Percentiles rank a stretch among this genome's conserved stretches.
These are phyloP conservation scores for Ctenicera cuprea DNA, from an alignment of 2,888 invertebrate species.

Conservation along the genomic window DNA sequence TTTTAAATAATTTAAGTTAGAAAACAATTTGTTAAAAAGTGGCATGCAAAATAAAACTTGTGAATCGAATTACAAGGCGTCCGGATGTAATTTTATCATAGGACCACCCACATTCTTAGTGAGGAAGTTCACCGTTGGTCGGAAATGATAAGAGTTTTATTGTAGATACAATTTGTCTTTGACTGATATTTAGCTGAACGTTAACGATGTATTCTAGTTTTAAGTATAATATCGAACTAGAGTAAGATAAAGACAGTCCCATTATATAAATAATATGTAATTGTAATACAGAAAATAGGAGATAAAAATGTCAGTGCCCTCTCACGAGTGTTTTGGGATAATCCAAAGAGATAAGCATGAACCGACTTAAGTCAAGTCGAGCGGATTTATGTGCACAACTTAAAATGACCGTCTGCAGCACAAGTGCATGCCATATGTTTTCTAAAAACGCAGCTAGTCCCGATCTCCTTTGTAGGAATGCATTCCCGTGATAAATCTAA, in stretches of 20 bases:
- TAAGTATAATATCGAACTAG: constrained; percentile 16
- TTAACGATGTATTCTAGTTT: no score
- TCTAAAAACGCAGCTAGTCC: constrained; percentile 38
- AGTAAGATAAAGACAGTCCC: constrained; percentile 28
- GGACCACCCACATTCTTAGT: constrained; percentile 60
- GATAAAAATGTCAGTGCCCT: constrained; percentile 57
- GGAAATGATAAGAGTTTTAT: constrained; percentile 65
- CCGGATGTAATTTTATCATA: constrained; percentile 63
- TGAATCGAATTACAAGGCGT: constrained; percentile 43
- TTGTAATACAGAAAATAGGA: constrained; percentile 35
- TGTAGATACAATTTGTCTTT: constrained; percentile 56
- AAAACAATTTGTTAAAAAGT: background rate
- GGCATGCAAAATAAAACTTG: constrained; percentile 16
- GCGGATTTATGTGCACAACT: constrained; percentile 35
- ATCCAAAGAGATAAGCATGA: constrained; percentile 10
- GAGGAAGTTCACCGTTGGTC: constrained; percentile 66
- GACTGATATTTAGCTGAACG: constrained; percentile 34
- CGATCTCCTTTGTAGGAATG: constrained; percentile 31
- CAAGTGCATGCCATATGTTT: constrained; percentile 63
- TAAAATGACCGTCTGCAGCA: constrained; percentile 48
- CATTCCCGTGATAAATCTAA: constrained; percentile 19
- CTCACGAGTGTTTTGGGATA: constrained; percentile 2
- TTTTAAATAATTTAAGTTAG: background rate
- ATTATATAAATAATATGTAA: constrained; percentile 54
- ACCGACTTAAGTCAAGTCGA: constrained; percentile 8